Conservation (phyloP, 2,888 invertebrate species). For the Agrotis exclamationis region DNA sequence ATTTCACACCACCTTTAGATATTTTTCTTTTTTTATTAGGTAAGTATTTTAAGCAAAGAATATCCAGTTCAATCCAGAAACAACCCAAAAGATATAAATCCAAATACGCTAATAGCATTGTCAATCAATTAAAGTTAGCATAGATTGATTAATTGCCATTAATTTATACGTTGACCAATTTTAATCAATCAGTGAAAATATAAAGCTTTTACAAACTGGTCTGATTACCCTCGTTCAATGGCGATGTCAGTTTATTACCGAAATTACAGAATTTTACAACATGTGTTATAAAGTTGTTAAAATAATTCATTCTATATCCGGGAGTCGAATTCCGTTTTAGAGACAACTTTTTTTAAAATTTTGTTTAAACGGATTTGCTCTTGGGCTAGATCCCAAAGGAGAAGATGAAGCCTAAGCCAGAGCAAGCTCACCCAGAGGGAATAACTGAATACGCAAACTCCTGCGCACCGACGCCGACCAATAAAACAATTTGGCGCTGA, state of each 20-base stretch:
- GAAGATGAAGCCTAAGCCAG: too few species aligned
- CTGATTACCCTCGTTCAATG: slow-evolving; percentile 9
- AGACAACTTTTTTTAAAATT: neutral
- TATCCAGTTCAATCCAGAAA: neutral
- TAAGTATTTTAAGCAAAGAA: neutral
- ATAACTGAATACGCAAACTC: too few species aligned
- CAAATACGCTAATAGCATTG: slow-evolving; percentile 9
- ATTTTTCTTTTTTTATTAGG: too few species aligned
- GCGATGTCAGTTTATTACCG: slow-evolving; percentile 9
- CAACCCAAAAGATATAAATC: neutral
- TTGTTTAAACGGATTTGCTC: too few species aligned
- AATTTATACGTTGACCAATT: slow-evolving; percentile 35
- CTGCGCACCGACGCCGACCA: too few species aligned
- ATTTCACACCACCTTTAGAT: too few species aligned
- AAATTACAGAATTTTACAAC: slow-evolving; percentile 34
- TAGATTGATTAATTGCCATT: slow-evolving; percentile 27
- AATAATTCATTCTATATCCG: slow-evolving; percentile 23
- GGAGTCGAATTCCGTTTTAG: slow-evolving; percentile 14
- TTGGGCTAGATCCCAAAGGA: too few species aligned
- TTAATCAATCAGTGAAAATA: slow-evolving; percentile 47
- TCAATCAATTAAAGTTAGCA: slow-evolving; percentile 18
- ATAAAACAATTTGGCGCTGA: too few species aligned
- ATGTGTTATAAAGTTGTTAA: slow-evolving; percentile 38
- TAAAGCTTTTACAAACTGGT: slow-evolving; percentile 23
- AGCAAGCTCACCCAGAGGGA: too few species aligned